These are phyloP conservation scores for Nerophis lumbriciformis DNA, from an alignment of 2,113 vertebrate species.

Conservation along the genomic window DNA sequence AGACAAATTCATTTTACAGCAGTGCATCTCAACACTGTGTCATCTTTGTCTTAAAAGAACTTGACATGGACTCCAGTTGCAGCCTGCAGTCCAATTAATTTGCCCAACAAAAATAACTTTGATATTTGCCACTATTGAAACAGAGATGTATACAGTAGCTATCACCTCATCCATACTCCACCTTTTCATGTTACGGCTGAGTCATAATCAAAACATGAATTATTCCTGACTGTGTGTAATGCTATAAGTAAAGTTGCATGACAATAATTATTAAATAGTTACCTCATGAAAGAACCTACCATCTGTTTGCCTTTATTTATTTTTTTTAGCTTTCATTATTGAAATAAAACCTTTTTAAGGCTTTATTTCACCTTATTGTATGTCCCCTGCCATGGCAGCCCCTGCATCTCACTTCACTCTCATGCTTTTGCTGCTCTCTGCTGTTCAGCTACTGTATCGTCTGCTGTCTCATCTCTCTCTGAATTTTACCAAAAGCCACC, in stretches of 20 bases:
- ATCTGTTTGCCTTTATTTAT: background rate
- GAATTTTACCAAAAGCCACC: slow-evolving; percentile 62
- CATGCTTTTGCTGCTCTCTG: slow-evolving; percentile 74
- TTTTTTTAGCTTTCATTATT: background rate
- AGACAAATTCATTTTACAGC: slow-evolving; percentile 18
- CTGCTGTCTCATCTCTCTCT: slow-evolving; percentile 60
- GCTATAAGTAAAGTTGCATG: background rate
- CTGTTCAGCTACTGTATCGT: slow-evolving; percentile 71
- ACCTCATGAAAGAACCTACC: background rate
- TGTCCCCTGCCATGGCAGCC: slow-evolving; percentile 23
- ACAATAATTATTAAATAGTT: slow-evolving; percentile 15
- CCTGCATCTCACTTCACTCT: slow-evolving; percentile 40
- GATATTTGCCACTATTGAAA: slow-evolving; percentile 39
- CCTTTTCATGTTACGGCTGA: slow-evolving; percentile 1
- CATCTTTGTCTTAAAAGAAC: slow-evolving; percentile 52
- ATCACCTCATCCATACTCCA: slow-evolving; percentile 43
- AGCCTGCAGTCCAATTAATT: slow-evolving; percentile 15
- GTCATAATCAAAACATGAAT: background rate
- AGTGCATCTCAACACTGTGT: slow-evolving; percentile 53
- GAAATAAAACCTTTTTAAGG: slow-evolving; percentile 45
- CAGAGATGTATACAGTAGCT: slow-evolving; percentile 74
- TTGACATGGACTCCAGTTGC: slow-evolving; percentile 17
- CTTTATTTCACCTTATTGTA: slow-evolving; percentile 32
- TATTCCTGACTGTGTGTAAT: too few species aligned
- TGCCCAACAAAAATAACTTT: background rate